Evolutionary conservation across 1,140 invertebrate species (phyloP), one percentile per base, ranked within the genome.

Genomic region (Drosophila nebulosa): DNA sequence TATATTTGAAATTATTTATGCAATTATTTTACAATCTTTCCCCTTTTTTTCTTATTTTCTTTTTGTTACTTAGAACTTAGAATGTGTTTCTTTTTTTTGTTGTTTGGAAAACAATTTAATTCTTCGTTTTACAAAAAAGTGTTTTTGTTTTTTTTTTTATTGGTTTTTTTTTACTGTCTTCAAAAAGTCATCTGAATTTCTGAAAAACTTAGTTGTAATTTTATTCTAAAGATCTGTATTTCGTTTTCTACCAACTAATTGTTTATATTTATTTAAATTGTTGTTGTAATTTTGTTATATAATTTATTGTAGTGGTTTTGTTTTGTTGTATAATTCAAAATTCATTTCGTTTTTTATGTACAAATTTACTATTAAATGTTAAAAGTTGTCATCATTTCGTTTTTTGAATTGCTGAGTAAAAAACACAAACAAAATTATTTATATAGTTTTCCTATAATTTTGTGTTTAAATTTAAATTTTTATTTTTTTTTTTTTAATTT

Each of bases 1-100:
- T 91, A 88, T 90, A 89, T 90, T 90, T 86, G 78, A 90, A 90
- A 90, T 90, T 86, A 90, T 90, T 90, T 86, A 90, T 90, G 89
- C 84, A 89, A 83, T 86, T 89, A 86, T 78, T 86, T 78, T 90
- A 90, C 89, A 90, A 83, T 83, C 66, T 55, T 86, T 69, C 46
- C 51, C 35, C 68, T 63, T 59, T 60, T 56, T 62, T 50, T 50
- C 63, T 66, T 57, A 51, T 10, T 14, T 63, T 62, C n/a, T 39
- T 21, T 16, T 46, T 46, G 39, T 46, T 46, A 76, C 72, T 81
- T n/a, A n/a, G 69, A 88, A 88, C 78, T 73, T 61, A 85, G 61
- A 64, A 65, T 64, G 64, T 18, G 30, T 55, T 64, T 51, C 70
- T 75, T 63, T 65, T 72, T 59, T 46, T 56, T 62, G 27, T 46